Evolutionary conservation across 2,113 vertebrate genomes (phyloP), one percentile per base, ranked within the genome.

Genomic region (Loxodonta africana): DNA sequence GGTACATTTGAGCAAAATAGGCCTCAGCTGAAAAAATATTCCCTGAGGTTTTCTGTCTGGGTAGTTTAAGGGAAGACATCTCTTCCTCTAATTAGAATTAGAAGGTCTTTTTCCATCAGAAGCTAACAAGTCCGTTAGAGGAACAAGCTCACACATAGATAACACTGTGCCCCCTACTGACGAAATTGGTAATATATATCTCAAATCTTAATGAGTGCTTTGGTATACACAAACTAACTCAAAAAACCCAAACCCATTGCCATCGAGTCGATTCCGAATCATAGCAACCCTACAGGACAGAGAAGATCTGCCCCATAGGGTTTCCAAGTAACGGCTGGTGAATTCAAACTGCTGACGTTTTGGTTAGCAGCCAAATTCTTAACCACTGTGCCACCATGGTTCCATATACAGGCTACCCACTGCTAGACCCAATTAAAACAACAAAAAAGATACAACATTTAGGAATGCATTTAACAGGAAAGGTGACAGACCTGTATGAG

Each of bases 1-100:
- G 33, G 28, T 71, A 94, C 44, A 92, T 8, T 48, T 97, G 44
- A 98, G 10, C 2, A 26, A 85, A 81, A 65, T 5, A 97, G n/a
- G 57, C 53, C 74, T 48, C 51, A 85, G n/a, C 41, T 37, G 53
- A 53, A 84, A 96, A 95, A 96, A 57, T 33, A 88, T 37, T 85
- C 51, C 44, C 57, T 60, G 11, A 87, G 6, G 14, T 84, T 77
- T 96, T 90, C 86, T 95, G 8, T 83, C 73, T 93, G 21, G 53
- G 57, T 6, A 83, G 74, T 60, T 69, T 84, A 95, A 11, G 65
- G 65, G 44, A 74, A 90, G 77, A 95, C 20, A 63, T 14, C 6
- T 48, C 44, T 14, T 46, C 21, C 11, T 37, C 37, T 37, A 37
- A 37, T 37, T 57, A 84, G 25, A 92, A 93, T 6, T 53, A 37